Evolutionary conservation across 2,113 vertebrate species (phyloP).

Genomic region (Mandrillus leucophaeus): DNA sequence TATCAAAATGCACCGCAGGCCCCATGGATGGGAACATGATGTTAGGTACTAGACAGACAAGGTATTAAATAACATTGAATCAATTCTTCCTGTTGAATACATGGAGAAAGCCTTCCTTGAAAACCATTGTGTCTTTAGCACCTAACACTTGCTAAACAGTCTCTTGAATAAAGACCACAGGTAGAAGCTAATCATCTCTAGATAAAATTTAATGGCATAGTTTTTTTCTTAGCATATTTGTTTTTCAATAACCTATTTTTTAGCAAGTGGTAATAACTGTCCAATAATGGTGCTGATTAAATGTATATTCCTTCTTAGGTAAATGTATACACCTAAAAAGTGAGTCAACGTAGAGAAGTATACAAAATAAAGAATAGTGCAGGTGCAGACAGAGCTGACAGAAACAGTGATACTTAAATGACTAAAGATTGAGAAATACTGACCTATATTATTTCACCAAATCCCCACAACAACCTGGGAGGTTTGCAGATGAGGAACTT

Average conservation of each 20-base stretch:
- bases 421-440: constrained; percentile 42
- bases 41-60: not conserved
- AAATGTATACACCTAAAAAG: not conserved
- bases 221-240: not conserved
- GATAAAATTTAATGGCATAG: not conserved
- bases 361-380: not conserved
- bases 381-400: not conserved
- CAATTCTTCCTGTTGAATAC: not conserved
- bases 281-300: not conserved
- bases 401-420: not conserved
- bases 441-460: not conserved
- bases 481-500: not conserved
- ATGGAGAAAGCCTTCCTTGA: not conserved
- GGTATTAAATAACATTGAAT: not conserved
- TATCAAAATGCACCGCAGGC: not conserved
- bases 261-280: not conserved
- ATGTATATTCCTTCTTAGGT: not conserved
- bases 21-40: not conserved
- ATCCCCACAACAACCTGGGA: not conserved
- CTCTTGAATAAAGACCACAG: not conserved
- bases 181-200: not conserved
- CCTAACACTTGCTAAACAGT: not conserved
- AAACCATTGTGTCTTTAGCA: not conserved
- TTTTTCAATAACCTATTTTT: not conserved
- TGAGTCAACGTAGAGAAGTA: not conserved